Conservation (phyloP, 2,888 invertebrate genomes). For the Fragum whitleyi region DNA sequence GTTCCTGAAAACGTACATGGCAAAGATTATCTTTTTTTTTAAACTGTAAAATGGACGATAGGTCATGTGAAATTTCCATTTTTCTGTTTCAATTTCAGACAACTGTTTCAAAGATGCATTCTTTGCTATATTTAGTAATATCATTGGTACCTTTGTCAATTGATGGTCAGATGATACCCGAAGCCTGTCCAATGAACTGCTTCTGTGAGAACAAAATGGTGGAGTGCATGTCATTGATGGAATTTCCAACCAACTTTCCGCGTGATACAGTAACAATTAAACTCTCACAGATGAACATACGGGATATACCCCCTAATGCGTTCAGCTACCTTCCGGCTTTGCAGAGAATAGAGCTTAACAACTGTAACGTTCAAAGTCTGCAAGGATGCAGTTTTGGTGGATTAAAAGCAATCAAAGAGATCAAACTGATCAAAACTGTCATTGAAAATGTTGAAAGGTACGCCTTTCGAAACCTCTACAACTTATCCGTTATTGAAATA, state of each 20-base stretch:
- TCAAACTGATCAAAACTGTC: conserved; percentile 47
- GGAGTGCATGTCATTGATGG: conserved; percentile 46
- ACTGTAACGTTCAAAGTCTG: conserved; percentile 48
- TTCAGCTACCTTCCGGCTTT: conserved; percentile 49
- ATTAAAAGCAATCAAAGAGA: conserved; percentile 22
- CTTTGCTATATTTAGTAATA: neutral
- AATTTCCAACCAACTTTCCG: conserved; percentile 41
- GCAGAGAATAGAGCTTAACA: conserved; percentile 42
- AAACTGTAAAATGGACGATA: no score
- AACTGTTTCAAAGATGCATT: no score
- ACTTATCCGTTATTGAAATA: conserved; percentile 36
- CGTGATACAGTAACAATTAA: conserved; percentile 40
- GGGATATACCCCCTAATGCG: conserved; percentile 47
- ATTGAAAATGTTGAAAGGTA: conserved; percentile 58
- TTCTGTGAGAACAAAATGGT: conserved; percentile 42
- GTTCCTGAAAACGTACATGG: no score
- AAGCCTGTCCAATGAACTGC: conserved; percentile 46
- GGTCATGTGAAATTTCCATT: no score
- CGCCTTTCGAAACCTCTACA: conserved; percentile 49
- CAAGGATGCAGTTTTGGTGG: conserved; percentile 50
- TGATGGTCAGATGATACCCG: neutral
- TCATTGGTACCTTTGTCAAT: neutral
- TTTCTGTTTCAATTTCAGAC: no score
- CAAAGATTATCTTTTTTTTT: no score
- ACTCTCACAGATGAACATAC: conserved; percentile 46